Evolutionary conservation across 2,888 invertebrate species (phyloP).

Genomic region (Callyntrura guangdongensis): DNA sequence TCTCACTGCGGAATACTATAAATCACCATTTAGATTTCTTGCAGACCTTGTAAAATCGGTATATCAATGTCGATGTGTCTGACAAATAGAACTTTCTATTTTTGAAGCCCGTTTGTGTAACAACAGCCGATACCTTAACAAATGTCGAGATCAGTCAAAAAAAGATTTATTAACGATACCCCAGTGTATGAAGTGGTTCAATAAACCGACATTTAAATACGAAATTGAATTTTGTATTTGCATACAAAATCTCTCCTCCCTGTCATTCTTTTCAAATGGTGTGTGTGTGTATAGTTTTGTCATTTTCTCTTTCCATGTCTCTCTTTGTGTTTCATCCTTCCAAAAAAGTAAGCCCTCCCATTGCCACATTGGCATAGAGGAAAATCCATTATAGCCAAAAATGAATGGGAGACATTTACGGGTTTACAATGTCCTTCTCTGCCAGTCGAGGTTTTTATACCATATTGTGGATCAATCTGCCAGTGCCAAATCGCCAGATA

Average conservation of each 20-base stretch:
- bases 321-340: too few species aligned
- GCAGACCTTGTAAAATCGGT: conserved; percentile 40
- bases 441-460: neutral
- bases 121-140: neutral
- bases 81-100: conserved; percentile 44
- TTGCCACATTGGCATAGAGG: too few species aligned
- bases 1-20: neutral
- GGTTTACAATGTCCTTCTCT: neutral
- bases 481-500: too few species aligned
- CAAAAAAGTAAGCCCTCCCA: too few species aligned
- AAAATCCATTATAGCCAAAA: neutral
- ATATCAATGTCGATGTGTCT: conserved; percentile 12
- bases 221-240: neutral
- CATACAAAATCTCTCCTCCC: neutral
- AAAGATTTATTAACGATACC: too few species aligned
- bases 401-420: too few species aligned
- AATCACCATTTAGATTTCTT: conserved; percentile 11
- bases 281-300: too few species aligned
- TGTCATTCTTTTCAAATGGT: too few species aligned
- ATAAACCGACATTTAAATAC: neutral
- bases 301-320: too few species aligned
- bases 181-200: too few species aligned
- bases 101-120: neutral
- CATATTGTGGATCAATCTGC: neutral
- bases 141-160: too few species aligned